Evolutionary conservation across 2,888 invertebrate genomes (phyloP).

Genomic region (Cephus rjabovi): DNA sequence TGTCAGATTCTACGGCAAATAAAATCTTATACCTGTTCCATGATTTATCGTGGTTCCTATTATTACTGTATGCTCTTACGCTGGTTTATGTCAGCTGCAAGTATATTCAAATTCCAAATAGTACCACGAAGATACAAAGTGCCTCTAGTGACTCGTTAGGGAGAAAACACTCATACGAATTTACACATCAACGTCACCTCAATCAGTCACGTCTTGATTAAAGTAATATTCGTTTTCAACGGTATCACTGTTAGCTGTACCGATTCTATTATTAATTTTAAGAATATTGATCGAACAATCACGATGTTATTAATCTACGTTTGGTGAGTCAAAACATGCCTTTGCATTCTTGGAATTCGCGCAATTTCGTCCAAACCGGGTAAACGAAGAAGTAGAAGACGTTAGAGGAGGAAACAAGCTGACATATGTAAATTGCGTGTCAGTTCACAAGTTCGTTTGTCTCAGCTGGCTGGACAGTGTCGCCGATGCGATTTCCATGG

Average conservation of each 20-base stretch:
- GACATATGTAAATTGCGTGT: background rate
- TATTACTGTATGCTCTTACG: background rate
- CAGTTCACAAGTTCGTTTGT: background rate
- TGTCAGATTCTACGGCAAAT: background rate
- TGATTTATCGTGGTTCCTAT: background rate
- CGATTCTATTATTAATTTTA: background rate
- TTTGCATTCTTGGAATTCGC: background rate
- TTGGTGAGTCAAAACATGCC: background rate
- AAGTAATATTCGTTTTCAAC: background rate
- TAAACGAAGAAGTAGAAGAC: background rate
- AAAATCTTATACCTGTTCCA: background rate
- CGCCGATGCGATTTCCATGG: background rate
- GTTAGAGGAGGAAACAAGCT: background rate
- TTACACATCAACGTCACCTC: background rate
- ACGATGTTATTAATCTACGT: background rate
- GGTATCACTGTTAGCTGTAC: background rate
- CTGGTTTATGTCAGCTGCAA: background rate
- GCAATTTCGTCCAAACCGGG: background rate
- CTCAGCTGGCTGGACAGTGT: background rate
- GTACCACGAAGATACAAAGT: background rate
- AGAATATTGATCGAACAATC: background rate
- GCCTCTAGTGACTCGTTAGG: background rate
- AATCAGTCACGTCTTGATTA: background rate
- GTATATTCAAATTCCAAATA: background rate
- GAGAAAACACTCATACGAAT: background rate